Evolutionary conservation across 2,888 invertebrate species (phyloP), one percentile per base, ranked within the genome.

Genomic region (Hypomecis atomaria): DNA sequence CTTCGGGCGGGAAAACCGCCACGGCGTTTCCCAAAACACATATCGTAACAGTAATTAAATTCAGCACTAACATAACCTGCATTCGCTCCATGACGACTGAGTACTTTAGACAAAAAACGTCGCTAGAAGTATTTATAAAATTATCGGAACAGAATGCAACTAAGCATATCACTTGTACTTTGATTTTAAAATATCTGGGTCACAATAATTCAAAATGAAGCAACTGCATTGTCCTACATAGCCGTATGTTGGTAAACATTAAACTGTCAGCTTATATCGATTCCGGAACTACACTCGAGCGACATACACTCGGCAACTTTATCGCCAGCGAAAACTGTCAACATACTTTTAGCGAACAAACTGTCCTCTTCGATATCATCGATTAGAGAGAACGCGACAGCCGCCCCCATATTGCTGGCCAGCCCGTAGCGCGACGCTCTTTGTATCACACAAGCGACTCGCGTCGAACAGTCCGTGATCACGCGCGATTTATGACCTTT

Each of bases 291-390:
- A 80, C 92, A 92, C 74, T 90, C 89, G 67, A 92, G 75, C 75
- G 89, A 83, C 90, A 92, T 90, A 81, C 92, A 92, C 81, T 89
- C 81, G 38, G 92, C 90, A 72, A 92, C 87, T 78, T 89, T 86
- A 75, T 90, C 87, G 71, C 90, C 89, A 13, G 90, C 87, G 74
- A 92, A 84, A 71, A 89, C 78, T 71, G 86, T 85, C 72, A 92
- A 78, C 75, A 92, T 77, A 72, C 83, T 86, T 82, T 88, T 89
- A 66, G 88, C 87, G 69, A 89, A 80, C 43, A 84, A 79, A 71
- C 82, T 80, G 71, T 91, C 88, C 69, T 90, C 86, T 58, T 90
- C 88, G 45, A 89, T 77, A 71, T 92, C 89, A 61, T 90, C 89
- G 63, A 92, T 87, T 69, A 92, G 70, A 50, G 85, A 82, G 76